Conservation (phyloP, 2,113 vertebrate genomes). For the Oenanthe oenanthe region DNA sequence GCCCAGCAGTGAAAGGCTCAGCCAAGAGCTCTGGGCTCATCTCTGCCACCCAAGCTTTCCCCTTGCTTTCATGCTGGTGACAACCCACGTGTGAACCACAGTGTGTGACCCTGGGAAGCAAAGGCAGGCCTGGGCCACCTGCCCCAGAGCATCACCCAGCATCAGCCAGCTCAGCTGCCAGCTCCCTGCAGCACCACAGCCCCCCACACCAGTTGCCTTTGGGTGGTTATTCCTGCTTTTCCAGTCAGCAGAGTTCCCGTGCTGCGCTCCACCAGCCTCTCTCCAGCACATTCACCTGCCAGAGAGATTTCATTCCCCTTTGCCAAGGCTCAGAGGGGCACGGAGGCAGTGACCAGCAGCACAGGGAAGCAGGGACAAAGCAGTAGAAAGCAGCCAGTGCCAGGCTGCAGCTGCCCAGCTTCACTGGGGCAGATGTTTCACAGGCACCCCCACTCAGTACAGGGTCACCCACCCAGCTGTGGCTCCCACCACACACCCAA, state of each 20-base stretch:
- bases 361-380: background rate
- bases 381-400: background rate
- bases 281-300: background rate
- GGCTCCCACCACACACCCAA: background rate
- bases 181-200: background rate
- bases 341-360: background rate
- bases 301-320: background rate
- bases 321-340: fast-evolving
- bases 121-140: background rate
- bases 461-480: background rate
- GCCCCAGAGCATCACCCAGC: background rate
- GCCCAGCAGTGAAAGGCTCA: background rate
- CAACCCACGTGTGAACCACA: fast-evolving
- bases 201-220: background rate
- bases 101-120: background rate
- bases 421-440: background rate
- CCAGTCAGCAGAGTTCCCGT: background rate
- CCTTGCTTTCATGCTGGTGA: background rate
- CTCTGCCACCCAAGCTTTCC: background rate
- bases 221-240: slow-evolving; percentile 53
- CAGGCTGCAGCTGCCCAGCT: background rate
- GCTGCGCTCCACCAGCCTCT: background rate
- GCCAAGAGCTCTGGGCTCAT: fast-evolving
- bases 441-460: background rate
- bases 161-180: background rate